A percentile compares a stretch with the other conserved stretches of the same genome.
phyloP scores from a whole-genome alignment of 2,797 vertebrate genomes.

The Hippopotamyrus pictus region DNA sequence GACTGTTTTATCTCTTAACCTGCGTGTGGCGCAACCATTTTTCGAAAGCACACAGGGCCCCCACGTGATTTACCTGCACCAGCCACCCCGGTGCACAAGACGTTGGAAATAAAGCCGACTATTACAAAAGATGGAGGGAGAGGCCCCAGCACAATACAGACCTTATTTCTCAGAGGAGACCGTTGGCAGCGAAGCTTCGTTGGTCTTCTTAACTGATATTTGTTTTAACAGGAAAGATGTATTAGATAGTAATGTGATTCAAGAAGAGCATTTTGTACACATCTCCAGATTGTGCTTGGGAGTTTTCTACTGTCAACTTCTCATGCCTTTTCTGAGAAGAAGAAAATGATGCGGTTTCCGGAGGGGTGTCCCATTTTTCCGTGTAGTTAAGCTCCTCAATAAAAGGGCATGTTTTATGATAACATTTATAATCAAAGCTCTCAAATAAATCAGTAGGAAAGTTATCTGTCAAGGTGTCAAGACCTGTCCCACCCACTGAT shows the following conservation, averaged over 20 bases:
- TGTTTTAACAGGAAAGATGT: neutral
- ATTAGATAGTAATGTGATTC: neutral
- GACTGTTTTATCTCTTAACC: conserved; percentile 58
- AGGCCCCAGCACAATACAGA: neutral
- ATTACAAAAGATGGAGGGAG: neutral
- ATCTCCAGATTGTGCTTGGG: neutral
- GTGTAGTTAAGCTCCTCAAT: conserved; percentile 5
- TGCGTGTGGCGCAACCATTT: conserved; percentile 38
- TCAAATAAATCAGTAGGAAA: conserved; percentile 24
- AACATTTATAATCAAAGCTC: conserved; percentile 9
- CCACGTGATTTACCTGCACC: neutral
- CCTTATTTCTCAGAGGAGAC: neutral
- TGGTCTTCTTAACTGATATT: conserved; percentile 12
- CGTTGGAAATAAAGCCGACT: neutral
- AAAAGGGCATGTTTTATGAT: conserved; percentile 17
- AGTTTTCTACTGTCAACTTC: neutral
- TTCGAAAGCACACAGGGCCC: conserved; percentile 36
- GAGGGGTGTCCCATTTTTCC: neutral
- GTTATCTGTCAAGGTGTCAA: neutral
- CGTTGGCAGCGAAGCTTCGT: neutral
- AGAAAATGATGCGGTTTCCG: neutral
- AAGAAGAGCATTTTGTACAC: neutral
- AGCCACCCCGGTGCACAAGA: neutral
- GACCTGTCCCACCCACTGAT: neutral
- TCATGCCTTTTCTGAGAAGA: neutral